A percentile compares a stretch with the other conserved stretches of the same genome.
Evolutionary conservation across 1,140 invertebrate species (phyloP).

Genomic region (Chironomus striatipennis): DNA sequence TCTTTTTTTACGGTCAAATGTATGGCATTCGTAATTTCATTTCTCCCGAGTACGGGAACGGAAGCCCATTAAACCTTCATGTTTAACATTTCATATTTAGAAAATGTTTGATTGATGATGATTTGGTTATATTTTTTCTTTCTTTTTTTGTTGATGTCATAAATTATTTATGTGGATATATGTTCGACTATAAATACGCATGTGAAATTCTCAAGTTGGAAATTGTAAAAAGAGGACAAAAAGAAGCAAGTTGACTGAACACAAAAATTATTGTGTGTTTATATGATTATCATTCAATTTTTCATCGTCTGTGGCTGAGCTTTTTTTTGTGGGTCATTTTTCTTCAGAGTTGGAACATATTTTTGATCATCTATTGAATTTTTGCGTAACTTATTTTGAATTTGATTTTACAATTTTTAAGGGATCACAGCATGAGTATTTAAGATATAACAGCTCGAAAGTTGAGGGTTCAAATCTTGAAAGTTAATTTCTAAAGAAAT

Average conservation of each 20-base stretch:
- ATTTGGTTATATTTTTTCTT: conserved; percentile 23
- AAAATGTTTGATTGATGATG: conserved; percentile 23
- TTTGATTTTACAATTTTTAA: no score
- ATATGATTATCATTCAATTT: no score
- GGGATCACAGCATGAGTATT: no score
- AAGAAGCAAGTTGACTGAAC: background rate
- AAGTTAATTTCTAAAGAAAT: no score
- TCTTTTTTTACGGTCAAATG: background rate
- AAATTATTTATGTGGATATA: conserved; percentile 11
- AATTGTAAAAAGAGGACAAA: background rate
- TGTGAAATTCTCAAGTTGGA: background rate
- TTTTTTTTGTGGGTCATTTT: no score
- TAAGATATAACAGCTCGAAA: no score
- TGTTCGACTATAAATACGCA: background rate
- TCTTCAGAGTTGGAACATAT: no score
- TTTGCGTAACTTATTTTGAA: no score
- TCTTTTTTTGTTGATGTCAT: conserved; percentile 17
- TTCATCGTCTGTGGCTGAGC: no score
- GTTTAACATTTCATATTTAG: conserved; percentile 20
- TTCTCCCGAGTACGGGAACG: conserved; percentile 7
- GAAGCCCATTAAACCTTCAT: conserved; percentile 23
- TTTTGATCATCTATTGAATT: no score
- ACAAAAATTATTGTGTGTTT: background rate
- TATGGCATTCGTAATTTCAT: conserved; percentile 13
- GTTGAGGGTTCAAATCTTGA: no score